These are phyloP conservation scores for Blastobasis lacticolella DNA, from an alignment of 2,888 invertebrate species.

Conservation along the genomic window DNA sequence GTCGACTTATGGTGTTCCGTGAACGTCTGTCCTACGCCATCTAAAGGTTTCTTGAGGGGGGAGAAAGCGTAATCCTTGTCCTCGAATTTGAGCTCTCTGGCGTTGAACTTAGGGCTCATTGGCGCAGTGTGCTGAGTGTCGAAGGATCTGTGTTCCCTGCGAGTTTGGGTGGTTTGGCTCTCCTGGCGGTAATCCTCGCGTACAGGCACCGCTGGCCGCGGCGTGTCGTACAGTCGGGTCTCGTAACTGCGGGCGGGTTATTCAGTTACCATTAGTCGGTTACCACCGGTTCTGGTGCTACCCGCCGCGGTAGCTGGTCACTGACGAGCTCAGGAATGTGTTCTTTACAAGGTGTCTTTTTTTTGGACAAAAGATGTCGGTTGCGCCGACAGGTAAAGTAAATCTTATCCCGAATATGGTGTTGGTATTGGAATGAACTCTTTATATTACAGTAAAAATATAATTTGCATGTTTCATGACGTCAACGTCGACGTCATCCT, in stretches of 20 bases:
- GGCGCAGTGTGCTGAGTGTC: constrained; percentile 57
- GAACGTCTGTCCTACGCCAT: constrained; percentile 58
- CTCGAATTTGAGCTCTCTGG: constrained; percentile 62
- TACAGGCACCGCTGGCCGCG: constrained; percentile 32
- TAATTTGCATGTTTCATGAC: too few relatives aligned
- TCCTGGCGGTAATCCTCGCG: constrained; percentile 22
- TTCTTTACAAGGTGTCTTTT: too few relatives aligned
- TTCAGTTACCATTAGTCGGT: constrained; percentile 29
- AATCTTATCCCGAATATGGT: too few relatives aligned
- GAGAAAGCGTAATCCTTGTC: constrained; percentile 62
- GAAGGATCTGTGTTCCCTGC: constrained; percentile 39
- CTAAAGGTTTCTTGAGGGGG: constrained; percentile 51
- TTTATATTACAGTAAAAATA: too few relatives aligned
- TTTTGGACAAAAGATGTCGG: too few relatives aligned
- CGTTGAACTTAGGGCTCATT: constrained; percentile 66
- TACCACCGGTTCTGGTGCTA: not conserved
- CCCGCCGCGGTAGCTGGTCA: too few relatives aligned
- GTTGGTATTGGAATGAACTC: too few relatives aligned
- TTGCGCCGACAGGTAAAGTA: too few relatives aligned
- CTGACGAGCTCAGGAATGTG: too few relatives aligned
- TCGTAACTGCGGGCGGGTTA: constrained; percentile 62
- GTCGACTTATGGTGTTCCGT: constrained; percentile 59
- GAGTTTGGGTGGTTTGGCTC: constrained; percentile 37
- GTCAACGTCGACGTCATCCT: too few relatives aligned
- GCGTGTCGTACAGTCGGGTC: constrained; percentile 70